These are phyloP conservation scores for Smittia aterrima DNA, from an alignment of 2,888 invertebrate species.

Conservation along the genomic window DNA sequence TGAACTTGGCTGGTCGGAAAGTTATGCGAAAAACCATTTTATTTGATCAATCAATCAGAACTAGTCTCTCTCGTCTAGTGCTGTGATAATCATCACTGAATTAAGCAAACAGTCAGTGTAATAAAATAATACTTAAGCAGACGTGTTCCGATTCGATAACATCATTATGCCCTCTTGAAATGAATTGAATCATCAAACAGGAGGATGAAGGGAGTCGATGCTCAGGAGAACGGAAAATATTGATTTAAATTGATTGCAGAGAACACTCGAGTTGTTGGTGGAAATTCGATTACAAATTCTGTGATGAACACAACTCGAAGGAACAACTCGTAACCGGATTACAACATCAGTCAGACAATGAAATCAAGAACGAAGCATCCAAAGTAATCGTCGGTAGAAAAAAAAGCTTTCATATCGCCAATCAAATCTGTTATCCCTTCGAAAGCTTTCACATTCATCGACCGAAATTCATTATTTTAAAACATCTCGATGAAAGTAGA, in stretches of 20 bases:
- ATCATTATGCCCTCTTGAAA: background rate
- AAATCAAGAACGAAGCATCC: too few relatives aligned
- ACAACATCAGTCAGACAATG: too few relatives aligned
- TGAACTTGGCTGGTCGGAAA: background rate
- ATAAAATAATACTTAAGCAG: background rate
- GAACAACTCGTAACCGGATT: background rate
- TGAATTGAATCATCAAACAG: background rate
- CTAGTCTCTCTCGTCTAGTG: background rate
- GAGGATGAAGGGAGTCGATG: background rate
- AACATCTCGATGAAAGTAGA: background rate
- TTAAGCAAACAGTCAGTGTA: background rate
- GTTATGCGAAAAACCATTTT: background rate
- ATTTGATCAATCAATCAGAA: background rate
- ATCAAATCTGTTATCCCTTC: too few relatives aligned
- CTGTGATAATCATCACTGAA: background rate
- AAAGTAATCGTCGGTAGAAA: too few relatives aligned
- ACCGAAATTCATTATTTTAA: too few relatives aligned
- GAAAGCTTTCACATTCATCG: too few relatives aligned
- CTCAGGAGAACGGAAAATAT: background rate
- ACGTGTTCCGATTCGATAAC: background rate
- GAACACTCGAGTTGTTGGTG: background rate
- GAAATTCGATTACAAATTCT: background rate
- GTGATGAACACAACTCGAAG: background rate
- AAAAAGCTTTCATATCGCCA: too few relatives aligned
- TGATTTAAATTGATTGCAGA: conserved; percentile 7